phyloP scores from a whole-genome alignment of 37 sponge, comb jelly and placozoan genomes.

The Ephydatia muelleri region DNA sequence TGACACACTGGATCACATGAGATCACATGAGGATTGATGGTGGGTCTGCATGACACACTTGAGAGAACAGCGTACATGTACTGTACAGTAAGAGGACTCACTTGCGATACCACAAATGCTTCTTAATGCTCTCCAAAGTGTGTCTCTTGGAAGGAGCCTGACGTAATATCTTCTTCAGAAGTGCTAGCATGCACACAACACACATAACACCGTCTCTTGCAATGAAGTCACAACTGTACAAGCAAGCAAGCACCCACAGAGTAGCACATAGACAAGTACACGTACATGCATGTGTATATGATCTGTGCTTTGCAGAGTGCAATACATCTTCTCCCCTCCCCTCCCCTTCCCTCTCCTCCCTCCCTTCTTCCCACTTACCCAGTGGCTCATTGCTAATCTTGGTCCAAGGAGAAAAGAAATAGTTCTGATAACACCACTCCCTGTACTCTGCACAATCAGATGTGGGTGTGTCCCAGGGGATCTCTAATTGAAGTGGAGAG shows the following conservation, averaged over 20 bases:
- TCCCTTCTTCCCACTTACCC: no score
- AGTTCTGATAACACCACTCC: constrained; percentile 82
- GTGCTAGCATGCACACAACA: constrained; percentile 35
- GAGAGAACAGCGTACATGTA: no score
- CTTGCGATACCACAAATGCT: constrained; percentile 78
- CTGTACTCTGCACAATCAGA: no score
- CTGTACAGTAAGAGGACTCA: no score
- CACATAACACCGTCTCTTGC: background rate
- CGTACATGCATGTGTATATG: background rate
- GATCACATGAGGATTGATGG: no score
- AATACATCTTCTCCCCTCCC: no score
- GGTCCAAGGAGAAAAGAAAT: constrained; percentile 77
- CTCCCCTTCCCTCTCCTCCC: no score
- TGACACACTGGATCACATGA: no score
- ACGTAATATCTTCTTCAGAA: constrained; percentile 80
- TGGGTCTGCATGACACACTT: no score
- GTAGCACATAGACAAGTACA: background rate
- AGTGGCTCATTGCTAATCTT: constrained; percentile 89
- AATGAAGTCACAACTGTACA: background rate
- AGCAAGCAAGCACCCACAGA: background rate
- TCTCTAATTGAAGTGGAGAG: constrained; percentile 38
- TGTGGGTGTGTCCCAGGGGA: constrained; percentile 98
- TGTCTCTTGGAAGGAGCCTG: constrained; percentile 67
- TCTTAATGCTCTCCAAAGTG: constrained; percentile 65
- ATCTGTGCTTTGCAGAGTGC: no score